Conservation (phyloP, 2,113 vertebrate genomes). For the Rattus rattus region DNA sequence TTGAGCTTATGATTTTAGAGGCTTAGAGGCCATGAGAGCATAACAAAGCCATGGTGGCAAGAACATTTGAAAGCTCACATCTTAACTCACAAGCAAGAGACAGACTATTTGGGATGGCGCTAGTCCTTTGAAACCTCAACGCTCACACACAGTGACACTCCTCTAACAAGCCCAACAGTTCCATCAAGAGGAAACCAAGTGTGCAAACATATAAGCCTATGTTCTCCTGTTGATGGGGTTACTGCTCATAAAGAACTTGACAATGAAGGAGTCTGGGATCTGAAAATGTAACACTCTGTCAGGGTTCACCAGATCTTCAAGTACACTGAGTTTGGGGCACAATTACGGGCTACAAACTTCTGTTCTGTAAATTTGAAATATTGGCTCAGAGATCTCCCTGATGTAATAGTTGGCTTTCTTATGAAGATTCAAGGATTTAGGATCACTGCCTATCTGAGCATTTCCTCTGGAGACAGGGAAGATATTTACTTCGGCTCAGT, state of each 20-base stretch:
- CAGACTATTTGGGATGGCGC: neutral
- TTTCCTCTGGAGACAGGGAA: neutral
- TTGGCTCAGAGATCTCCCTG: neutral
- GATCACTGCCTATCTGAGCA: neutral
- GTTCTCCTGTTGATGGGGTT: neutral
- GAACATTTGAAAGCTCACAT: neutral
- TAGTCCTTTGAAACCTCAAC: neutral
- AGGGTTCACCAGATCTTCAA: neutral
- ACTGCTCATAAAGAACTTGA: neutral
- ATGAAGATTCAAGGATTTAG: neutral
- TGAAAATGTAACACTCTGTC: fast-evolving
- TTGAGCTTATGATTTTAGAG: neutral
- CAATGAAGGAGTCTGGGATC: neutral
- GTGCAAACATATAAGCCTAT: neutral
- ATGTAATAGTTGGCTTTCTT: neutral
- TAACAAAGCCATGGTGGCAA: neutral
- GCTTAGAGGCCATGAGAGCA: neutral
- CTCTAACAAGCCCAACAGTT: neutral
- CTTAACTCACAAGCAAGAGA: neutral
- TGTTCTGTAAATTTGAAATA: neutral
- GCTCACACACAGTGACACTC: neutral
- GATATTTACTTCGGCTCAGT: neutral
- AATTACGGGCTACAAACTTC: neutral
- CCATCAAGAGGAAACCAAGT: neutral
- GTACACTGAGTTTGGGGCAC: neutral